phyloP scores from a whole-genome alignment of 2,797 vertebrate genomes.

The Smutsia temminckii region DNA sequence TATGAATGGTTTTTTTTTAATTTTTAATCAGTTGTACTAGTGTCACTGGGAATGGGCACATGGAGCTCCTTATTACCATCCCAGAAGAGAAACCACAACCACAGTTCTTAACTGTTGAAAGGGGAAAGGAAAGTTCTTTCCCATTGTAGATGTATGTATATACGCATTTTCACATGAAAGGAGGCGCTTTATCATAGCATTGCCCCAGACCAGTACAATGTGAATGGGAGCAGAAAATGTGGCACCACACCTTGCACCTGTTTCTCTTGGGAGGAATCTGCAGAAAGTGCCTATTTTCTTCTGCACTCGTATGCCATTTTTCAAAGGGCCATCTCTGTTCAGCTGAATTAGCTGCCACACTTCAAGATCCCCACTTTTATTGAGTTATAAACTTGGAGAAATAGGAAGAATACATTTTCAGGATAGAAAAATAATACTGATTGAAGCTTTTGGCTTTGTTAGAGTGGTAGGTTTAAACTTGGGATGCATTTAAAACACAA shows the following conservation, averaged over 20 bases:
- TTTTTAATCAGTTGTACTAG: not conserved
- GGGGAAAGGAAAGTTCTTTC: not conserved
- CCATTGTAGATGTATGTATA: not conserved
- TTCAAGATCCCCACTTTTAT: not conserved
- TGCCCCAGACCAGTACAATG: not conserved
- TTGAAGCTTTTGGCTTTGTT: not conserved
- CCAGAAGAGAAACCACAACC: not conserved
- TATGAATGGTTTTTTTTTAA: not conserved
- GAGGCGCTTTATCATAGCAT: not conserved
- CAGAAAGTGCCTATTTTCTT: not conserved
- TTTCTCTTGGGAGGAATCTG: not conserved
- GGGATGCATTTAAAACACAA: not conserved
- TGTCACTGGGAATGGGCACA: not conserved
- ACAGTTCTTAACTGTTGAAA: not conserved
- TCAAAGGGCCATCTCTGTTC: not conserved
- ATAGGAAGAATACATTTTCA: not conserved
- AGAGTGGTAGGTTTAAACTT: not conserved
- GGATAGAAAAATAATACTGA: not conserved
- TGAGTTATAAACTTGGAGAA: not conserved
- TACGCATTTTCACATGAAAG: not conserved
- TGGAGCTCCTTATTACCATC: not conserved
- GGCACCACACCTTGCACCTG: not conserved
- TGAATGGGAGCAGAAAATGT: not conserved
- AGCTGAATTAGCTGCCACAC: not conserved
- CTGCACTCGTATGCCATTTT: not conserved